Percentiles rank a stretch among this genome's conserved stretches.
Conservation (phyloP, 2,113 vertebrate species). For the Danio rerio region DNA sequence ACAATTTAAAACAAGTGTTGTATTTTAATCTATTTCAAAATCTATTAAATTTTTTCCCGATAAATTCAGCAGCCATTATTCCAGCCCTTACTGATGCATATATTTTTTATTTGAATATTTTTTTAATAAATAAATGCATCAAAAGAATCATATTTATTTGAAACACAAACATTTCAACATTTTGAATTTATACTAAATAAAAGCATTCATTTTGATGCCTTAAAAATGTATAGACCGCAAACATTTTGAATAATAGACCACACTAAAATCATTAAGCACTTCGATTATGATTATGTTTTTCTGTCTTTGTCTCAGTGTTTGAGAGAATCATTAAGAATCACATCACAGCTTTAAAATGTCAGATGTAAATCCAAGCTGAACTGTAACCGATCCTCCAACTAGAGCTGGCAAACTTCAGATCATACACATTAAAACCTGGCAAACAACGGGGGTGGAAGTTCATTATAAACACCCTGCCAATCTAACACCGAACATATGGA, state of each 20-base stretch:
- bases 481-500: conserved; percentile 33
- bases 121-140: background rate
- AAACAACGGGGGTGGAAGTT: conserved; percentile 37
- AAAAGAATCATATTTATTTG: background rate
- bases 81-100: no score
- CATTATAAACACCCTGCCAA: conserved; percentile 13
- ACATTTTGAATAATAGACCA: background rate
- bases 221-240: background rate
- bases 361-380: conserved; percentile 4
- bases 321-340: conserved; percentile 8
- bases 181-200: no score
- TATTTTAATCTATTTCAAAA: background rate
- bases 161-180: background rate
- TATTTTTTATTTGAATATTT: no score
- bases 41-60: background rate
- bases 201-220: background rate
- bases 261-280: no score
- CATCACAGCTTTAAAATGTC: conserved; percentile 30
- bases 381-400: conserved; percentile 1
- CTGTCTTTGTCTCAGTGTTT: background rate
- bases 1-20: background rate
- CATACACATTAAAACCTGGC: conserved; percentile 17
- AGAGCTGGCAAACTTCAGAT: conserved; percentile 27
- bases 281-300: background rate
- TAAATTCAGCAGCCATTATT: no score